phyloP scores from a whole-genome alignment of 92 coral and sea anemone species.

The Siderastrea siderea region DNA sequence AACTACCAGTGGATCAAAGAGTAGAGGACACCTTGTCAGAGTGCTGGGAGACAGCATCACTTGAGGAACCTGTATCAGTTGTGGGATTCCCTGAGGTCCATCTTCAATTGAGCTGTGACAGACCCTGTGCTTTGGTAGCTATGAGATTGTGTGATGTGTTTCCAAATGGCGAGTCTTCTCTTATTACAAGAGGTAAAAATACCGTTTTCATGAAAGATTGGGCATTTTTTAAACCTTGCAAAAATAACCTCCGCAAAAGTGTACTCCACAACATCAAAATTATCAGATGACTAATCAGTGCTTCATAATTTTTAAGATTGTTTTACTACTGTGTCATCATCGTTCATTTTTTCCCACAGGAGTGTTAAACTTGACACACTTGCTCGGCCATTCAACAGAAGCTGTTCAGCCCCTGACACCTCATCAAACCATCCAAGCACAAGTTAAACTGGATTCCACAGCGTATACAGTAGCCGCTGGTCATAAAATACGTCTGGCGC shows the following conservation, averaged over 20 bases:
- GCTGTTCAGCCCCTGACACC: constrained; percentile 62
- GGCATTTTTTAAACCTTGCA: too few species aligned
- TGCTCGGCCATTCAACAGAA: constrained; percentile 72
- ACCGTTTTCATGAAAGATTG: too few species aligned
- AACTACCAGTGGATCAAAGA: constrained; percentile 75
- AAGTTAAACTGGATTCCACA: constrained; percentile 64
- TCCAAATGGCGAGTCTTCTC: constrained; percentile 77
- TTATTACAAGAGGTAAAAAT: constrained; percentile 74
- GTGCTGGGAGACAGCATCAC: constrained; percentile 77
- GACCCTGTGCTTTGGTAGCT: constrained; percentile 62
- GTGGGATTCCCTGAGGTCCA: constrained; percentile 73
- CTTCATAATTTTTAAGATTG: too few species aligned
- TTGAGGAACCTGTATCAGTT: constrained; percentile 64
- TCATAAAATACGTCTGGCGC: constrained; percentile 82
- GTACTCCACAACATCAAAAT: too few species aligned
- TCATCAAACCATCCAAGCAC: constrained; percentile 46
- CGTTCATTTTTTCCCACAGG: too few species aligned
- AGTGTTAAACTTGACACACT: constrained; percentile 79
- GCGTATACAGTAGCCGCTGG: constrained; percentile 79
- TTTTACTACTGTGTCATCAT: too few species aligned
- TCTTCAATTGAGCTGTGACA: constrained; percentile 75
- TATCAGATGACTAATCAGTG: too few species aligned
- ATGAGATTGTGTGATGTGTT: constrained; percentile 83
- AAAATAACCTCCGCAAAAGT: too few species aligned
- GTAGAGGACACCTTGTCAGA: constrained; percentile 72